Percentiles rank a stretch among this genome's conserved stretches.
Conservation (phyloP, 2,888 invertebrate species). For the Acronicta leporina region DNA sequence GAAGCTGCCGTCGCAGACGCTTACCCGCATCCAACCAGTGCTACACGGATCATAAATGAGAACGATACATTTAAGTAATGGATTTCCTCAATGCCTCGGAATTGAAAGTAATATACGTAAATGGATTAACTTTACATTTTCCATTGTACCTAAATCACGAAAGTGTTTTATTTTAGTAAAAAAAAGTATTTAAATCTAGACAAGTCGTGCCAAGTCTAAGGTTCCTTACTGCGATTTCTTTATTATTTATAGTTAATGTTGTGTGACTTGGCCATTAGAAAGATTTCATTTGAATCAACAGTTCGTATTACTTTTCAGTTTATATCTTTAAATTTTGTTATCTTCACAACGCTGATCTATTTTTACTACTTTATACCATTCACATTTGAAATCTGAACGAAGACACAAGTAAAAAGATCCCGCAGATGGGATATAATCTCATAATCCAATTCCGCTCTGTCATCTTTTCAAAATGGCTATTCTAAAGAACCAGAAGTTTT, state of each 20-base stretch:
- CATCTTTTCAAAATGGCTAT: conserved; percentile 39
- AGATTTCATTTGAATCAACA: no score
- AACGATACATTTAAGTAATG: conserved; percentile 28
- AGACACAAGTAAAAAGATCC: conserved; percentile 34
- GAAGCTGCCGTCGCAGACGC: conserved; percentile 95
- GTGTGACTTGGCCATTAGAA: not conserved
- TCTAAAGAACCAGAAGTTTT: conserved; percentile 24
- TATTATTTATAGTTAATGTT: no score
- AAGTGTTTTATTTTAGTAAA: conserved; percentile 17
- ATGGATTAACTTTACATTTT: conserved; percentile 24
- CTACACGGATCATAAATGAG: conserved; percentile 78
- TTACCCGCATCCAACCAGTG: conserved; percentile 98
- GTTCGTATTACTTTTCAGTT: no score
- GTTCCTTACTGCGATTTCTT: no score
- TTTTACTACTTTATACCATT: conserved; percentile 15
- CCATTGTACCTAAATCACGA: conserved; percentile 13
- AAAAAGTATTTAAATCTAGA: no score
- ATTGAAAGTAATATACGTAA: conserved; percentile 15
- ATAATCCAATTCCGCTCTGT: conserved; percentile 40
- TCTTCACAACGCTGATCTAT: not conserved
- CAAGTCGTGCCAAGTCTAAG: no score
- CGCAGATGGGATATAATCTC: conserved; percentile 42
- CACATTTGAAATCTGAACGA: conserved; percentile 25
- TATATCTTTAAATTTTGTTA: not conserved
- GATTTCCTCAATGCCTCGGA: conserved; percentile 21